Evolutionary conservation across 2,888 invertebrate genomes (phyloP), one percentile per base, ranked within the genome.

Genomic region (Ormyrus pomaceus): DNA sequence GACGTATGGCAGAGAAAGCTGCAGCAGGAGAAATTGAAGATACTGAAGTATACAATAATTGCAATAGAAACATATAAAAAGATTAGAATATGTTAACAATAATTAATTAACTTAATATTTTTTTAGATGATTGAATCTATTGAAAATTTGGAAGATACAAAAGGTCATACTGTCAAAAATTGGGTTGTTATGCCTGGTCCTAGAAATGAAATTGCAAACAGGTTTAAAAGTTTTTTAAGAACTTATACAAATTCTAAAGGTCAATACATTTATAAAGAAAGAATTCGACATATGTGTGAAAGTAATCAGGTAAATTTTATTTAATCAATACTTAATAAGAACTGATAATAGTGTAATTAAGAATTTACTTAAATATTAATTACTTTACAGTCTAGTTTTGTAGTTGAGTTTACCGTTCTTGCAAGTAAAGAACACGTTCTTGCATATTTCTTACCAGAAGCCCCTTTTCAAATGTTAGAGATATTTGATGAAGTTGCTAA

Each of bases 121-220:
- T 62, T 83, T 48, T 83, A 93, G 92, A 95, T 96, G 92, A 95
- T 98, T 64, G 99, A 99, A 91, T 97, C 98, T 76, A 98, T 99
- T 83, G 99, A 99, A 90, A 99, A 99, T 91, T 92, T 99, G 53
- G 99, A 99, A 90, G 99, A 99, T 87, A 98, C 98, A 6, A 98
- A 98, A 89, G 99, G 99, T 0, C 95, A 98, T 88, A 93, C 96
- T 0, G 96, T 97, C 2, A 96, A 97, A 86, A 99, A 99, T 87
- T 99, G 99, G 98, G 98, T 99, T 0, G 94, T 95, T 75, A 97
- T 98, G 96, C 92, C 98, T 84, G 99, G 97, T 0, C 98, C 99
- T 0, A 94, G 96, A 74, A 98, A 97, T 10, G 99, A 99, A 92
- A 98, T 99, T 84, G 95, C 96, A 78, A 98, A 99, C 91, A 94